These are phyloP conservation scores for Odontesthes bonariensis DNA, from an alignment of 2,113 vertebrate genomes.

Conservation along the genomic window DNA sequence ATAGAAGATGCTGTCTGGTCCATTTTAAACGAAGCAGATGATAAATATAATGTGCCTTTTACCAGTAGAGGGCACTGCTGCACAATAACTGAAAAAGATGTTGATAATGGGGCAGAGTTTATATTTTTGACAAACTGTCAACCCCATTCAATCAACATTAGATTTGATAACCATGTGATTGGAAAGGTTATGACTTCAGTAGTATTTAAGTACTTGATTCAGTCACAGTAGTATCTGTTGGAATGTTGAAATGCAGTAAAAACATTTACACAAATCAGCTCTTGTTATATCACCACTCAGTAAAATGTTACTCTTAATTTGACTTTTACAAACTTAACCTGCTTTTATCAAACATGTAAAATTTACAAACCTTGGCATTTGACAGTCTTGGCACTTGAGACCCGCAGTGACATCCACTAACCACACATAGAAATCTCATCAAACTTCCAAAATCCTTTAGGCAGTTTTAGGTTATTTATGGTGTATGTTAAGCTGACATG, in stretches of 20 bases:
- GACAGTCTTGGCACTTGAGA: slow-evolving; percentile 78
- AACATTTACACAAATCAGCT: slow-evolving; percentile 73
- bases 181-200: slow-evolving; percentile 64
- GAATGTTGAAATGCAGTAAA: slow-evolving; percentile 70
- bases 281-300: slow-evolving; percentile 25
- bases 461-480: slow-evolving; percentile 42
- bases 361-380: slow-evolving; percentile 77
- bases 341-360: slow-evolving; percentile 72
- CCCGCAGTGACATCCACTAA: slow-evolving; percentile 53
- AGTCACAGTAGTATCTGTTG: slow-evolving; percentile 72
- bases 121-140: slow-evolving; percentile 6
- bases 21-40: slow-evolving; percentile 32
- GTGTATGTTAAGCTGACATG: slow-evolving; percentile 46
- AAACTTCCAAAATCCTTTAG: slow-evolving; percentile 44
- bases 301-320: slow-evolving; percentile 47
- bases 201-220: slow-evolving; percentile 72
- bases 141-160: slow-evolving; percentile 22
- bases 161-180: slow-evolving; percentile 25
- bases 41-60: slow-evolving; percentile 9
- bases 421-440: slow-evolving; percentile 44
- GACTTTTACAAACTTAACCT: slow-evolving; percentile 54
- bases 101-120: slow-evolving; percentile 16
- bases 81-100: slow-evolving; percentile 23
- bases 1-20: slow-evolving; percentile 32
- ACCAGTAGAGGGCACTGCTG: slow-evolving; percentile 67